Conservation (phyloP, 1,140 invertebrate genomes). For the Mylabris phalerata region DNA sequence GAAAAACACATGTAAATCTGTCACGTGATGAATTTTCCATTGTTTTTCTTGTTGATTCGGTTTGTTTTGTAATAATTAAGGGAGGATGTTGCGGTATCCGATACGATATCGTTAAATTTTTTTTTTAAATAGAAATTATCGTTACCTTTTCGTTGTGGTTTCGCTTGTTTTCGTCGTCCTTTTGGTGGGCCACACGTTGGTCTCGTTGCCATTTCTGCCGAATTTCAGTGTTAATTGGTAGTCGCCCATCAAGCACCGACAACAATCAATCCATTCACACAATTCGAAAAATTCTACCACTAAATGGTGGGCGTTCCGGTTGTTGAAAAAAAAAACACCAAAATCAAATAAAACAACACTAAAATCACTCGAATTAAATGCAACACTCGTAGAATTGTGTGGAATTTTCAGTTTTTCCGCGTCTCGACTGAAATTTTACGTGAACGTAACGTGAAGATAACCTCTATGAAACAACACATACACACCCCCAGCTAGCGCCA, state of each 20-base stretch:
- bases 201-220: slow-evolving; percentile 20
- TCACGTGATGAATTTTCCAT: background rate
- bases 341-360: slow-evolving; percentile 1
- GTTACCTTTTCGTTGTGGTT: slow-evolving; percentile 39
- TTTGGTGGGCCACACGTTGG: slow-evolving; percentile 23
- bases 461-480: slow-evolving; percentile 17
- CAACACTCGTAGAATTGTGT: background rate
- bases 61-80: background rate
- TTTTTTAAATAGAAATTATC: background rate
- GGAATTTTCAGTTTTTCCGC: background rate
- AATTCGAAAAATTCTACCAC: background rate
- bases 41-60: background rate
- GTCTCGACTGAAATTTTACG: background rate
- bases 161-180: slow-evolving; percentile 40
- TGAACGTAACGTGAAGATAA: background rate
- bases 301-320: too few species aligned
- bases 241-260: slow-evolving; percentile 34
- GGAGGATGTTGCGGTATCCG: background rate
- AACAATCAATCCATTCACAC: background rate
- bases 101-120: background rate
- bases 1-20: slow-evolving; percentile 3
- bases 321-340: background rate
- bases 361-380: background rate
- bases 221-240: background rate
- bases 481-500: slow-evolving; percentile 31